These are phyloP conservation scores for Centroberyx gerrardi DNA, from an alignment of 2,797 vertebrate species.

Conservation along the genomic window DNA sequence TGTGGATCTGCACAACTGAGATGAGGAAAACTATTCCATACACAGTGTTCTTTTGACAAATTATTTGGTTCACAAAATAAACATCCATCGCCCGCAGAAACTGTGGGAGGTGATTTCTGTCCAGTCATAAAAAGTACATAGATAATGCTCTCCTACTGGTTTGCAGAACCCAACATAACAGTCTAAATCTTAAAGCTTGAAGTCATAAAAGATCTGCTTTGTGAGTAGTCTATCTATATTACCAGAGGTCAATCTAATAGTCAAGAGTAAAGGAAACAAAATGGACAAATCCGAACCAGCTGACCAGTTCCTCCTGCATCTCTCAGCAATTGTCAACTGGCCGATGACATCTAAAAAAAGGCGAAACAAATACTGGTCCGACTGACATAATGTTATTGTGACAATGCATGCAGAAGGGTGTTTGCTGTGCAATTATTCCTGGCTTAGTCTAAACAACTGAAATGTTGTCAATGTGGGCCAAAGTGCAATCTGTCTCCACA, in stretches of 20 bases:
- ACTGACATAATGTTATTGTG: constrained; percentile 31
- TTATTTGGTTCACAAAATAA: constrained; percentile 45
- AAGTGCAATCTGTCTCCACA: constrained; percentile 61
- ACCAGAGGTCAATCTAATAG: too few species aligned
- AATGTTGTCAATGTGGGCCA: constrained; percentile 64
- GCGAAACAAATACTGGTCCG: constrained; percentile 22
- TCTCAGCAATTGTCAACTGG: constrained; percentile 13
- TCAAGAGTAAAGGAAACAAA: too few species aligned
- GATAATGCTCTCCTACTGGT: background rate
- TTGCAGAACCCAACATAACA: too few species aligned
- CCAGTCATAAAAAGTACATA: background rate
- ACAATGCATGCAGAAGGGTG: constrained; percentile 29
- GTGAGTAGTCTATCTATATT: too few species aligned
- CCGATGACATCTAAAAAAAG: constrained; percentile 16
- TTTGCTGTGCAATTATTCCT: constrained; percentile 45
- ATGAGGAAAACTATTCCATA: constrained; percentile 34
- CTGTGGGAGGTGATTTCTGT: background rate
- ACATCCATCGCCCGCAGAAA: constrained; percentile 24
- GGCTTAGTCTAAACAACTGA: constrained; percentile 48
- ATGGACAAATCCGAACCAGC: too few species aligned
- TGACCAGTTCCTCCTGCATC: constrained; percentile 15
- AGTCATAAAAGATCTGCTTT: background rate
- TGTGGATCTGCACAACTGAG: constrained; percentile 35
- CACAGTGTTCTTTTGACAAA: constrained; percentile 48
- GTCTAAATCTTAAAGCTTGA: background rate